A percentile compares a stretch with the other conserved stretches of the same genome.
Evolutionary conservation across 2,888 invertebrate genomes (phyloP).

Genomic region (Drosophila rellima): DNA sequence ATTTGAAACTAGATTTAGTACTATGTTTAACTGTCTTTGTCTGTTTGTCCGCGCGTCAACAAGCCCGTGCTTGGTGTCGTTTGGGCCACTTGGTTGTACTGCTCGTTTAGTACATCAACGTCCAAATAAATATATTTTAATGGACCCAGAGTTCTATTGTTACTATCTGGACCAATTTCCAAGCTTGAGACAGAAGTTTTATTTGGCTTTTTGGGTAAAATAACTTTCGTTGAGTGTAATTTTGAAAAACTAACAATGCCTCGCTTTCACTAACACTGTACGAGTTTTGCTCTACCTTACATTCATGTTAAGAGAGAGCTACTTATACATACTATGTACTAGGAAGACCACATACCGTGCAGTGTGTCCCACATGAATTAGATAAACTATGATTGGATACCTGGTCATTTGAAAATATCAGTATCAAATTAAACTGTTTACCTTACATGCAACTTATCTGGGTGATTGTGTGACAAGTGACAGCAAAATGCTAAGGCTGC

Average conservation of each 20-base stretch:
- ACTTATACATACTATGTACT: background rate
- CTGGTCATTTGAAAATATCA: slow-evolving; percentile 53
- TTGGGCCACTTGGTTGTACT: too few species aligned
- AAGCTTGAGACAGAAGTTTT: background rate
- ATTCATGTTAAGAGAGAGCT: slow-evolving; percentile 11
- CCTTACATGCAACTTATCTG: slow-evolving; percentile 20
- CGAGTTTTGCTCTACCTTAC: slow-evolving; percentile 38
- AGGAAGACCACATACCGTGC: slow-evolving; percentile 28
- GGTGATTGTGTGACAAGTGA: slow-evolving; percentile 1
- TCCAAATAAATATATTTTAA: too few species aligned
- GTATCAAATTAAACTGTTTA: slow-evolving; percentile 63
- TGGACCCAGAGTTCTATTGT: too few species aligned
- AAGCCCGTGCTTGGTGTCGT: too few species aligned
- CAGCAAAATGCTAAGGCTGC: slow-evolving; percentile 1
- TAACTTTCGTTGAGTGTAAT: background rate
- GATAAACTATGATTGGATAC: slow-evolving; percentile 55
- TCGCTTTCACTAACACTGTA: background rate
- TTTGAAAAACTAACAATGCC: background rate
- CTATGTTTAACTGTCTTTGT: too few species aligned
- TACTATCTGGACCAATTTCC: too few species aligned
- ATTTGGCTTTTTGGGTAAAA: background rate
- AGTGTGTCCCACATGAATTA: slow-evolving; percentile 73
- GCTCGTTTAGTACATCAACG: too few species aligned
- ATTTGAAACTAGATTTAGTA: too few species aligned
- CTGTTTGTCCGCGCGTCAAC: too few species aligned